Evolutionary conservation across 2,888 invertebrate genomes (phyloP).

Genomic region (Adineta ricciae): DNA sequence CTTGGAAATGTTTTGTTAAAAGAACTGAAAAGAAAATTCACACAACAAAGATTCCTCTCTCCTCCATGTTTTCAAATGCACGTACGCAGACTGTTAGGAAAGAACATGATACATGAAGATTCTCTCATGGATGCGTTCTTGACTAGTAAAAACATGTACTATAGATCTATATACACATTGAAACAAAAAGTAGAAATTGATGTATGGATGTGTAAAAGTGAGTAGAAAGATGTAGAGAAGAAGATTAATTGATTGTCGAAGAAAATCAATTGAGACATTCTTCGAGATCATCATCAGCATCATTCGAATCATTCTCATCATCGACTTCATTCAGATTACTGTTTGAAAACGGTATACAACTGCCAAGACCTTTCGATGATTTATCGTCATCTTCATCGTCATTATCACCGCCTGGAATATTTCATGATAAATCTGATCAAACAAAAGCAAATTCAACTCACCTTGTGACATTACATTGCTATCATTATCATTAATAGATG

Average conservation of each 20-base stretch:
- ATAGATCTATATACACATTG: neutral
- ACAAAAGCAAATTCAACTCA: neutral
- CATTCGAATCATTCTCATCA: neutral
- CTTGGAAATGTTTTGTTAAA: conserved; percentile 1
- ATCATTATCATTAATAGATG: neutral
- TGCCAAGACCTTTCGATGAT: neutral
- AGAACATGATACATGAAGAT: neutral
- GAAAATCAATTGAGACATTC: neutral
- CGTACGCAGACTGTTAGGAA: neutral
- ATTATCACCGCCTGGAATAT: neutral
- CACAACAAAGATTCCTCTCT: conserved; percentile 6
- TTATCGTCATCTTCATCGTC: neutral
- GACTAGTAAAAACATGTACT: conserved; percentile 1
- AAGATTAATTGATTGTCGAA: neutral
- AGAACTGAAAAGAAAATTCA: neutral
- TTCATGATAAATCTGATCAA: too few species aligned
- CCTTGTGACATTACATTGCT: neutral
- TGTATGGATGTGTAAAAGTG: neutral
- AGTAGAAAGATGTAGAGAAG: neutral
- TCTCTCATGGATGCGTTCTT: neutral
- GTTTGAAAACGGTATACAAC: neutral
- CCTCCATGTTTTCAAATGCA: neutral
- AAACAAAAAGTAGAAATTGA: conserved; percentile 8
- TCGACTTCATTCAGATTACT: neutral
- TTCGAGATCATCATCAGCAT: neutral